Conservation (phyloP, 1,140 invertebrate genomes). For the Sycobia sp. region DNA sequence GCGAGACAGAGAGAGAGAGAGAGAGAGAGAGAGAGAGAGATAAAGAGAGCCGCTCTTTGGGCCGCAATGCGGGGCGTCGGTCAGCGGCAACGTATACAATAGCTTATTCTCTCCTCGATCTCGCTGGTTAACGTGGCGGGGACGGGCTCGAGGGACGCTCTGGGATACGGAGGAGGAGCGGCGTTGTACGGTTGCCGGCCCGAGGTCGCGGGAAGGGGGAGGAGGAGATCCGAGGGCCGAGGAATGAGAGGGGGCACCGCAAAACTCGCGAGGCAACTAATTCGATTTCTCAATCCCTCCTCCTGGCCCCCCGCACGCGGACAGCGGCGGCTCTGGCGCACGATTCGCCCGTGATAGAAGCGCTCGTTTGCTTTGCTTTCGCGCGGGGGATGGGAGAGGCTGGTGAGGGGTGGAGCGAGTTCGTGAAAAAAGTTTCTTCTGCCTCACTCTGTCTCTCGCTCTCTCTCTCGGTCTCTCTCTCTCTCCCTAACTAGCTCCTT, state of each 20-base stretch:
- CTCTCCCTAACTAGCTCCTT: too few relatives aligned
- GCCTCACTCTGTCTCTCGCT: not conserved
- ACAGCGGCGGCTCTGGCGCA: too few relatives aligned
- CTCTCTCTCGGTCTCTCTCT: not conserved
- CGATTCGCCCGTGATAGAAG: slow-evolving; percentile 14
- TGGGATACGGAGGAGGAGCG: too few relatives aligned
- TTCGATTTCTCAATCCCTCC: slow-evolving; percentile 19
- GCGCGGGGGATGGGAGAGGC: not conserved
- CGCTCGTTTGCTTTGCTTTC: slow-evolving; percentile 23
- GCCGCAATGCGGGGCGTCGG: slow-evolving; percentile 2
- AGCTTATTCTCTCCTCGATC: slow-evolving; percentile 25
- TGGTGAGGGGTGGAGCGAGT: not conserved
- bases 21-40: too few relatives aligned
- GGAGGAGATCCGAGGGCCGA: not conserved
- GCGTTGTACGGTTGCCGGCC: too few relatives aligned
- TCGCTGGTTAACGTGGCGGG: slow-evolving; percentile 22
- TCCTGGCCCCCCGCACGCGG: too few relatives aligned
- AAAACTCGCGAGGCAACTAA: slow-evolving; percentile 23
- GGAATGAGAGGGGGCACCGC: not conserved
- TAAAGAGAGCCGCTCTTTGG: too few relatives aligned
- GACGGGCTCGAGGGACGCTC: too few relatives aligned
- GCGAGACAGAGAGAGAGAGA: too few relatives aligned
- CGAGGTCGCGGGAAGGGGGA: too few relatives aligned
- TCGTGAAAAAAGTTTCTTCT: slow-evolving; percentile 1
- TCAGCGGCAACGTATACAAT: slow-evolving; percentile 22